Evolutionary conservation across 2,888 invertebrate genomes (phyloP).

Genomic region (Steinernema hermaphroditum): DNA sequence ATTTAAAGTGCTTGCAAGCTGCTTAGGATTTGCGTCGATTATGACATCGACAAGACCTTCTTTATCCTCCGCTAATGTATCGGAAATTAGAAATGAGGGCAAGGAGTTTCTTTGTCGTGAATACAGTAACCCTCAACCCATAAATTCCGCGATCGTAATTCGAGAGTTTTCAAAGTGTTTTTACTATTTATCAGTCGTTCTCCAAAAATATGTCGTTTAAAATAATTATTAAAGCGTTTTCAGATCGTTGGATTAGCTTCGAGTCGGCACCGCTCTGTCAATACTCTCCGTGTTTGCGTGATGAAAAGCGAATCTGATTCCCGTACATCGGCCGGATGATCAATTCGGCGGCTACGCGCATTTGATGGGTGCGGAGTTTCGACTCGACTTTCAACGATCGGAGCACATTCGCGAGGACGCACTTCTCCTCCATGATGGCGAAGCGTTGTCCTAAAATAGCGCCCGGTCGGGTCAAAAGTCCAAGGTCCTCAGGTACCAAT

Average conservation of each 20-base stretch:
- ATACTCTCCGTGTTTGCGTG: slow-evolving; percentile 48
- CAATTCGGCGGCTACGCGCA: slow-evolving; percentile 63
- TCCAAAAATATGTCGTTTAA: not conserved
- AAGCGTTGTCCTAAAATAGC: slow-evolving; percentile 61
- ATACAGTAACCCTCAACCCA: too few relatives aligned
- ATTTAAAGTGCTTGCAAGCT: too few relatives aligned
- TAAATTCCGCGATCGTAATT: too few relatives aligned
- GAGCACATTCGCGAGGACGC: slow-evolving; percentile 57
- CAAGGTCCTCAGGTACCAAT: slow-evolving; percentile 66
- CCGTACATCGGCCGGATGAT: slow-evolving; percentile 66
- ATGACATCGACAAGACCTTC: too few relatives aligned
- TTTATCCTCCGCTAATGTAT: too few relatives aligned
- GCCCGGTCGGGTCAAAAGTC: not conserved
- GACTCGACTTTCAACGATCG: slow-evolving; percentile 57
- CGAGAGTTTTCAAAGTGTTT: too few relatives aligned
- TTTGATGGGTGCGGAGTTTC: slow-evolving; percentile 60
- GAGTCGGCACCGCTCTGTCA: not conserved
- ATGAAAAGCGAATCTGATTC: slow-evolving; percentile 50
- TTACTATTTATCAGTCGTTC: too few relatives aligned
- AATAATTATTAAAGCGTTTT: slow-evolving; percentile 24
- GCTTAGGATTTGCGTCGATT: too few relatives aligned
- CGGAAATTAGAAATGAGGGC: too few relatives aligned
- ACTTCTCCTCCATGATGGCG: slow-evolving; percentile 66
- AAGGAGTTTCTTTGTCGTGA: too few relatives aligned
- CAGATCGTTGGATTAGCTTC: slow-evolving; percentile 18